Base-by-base conservation (phyloP, 2,888 invertebrate species). In the Stegophylla sp. region DNA sequence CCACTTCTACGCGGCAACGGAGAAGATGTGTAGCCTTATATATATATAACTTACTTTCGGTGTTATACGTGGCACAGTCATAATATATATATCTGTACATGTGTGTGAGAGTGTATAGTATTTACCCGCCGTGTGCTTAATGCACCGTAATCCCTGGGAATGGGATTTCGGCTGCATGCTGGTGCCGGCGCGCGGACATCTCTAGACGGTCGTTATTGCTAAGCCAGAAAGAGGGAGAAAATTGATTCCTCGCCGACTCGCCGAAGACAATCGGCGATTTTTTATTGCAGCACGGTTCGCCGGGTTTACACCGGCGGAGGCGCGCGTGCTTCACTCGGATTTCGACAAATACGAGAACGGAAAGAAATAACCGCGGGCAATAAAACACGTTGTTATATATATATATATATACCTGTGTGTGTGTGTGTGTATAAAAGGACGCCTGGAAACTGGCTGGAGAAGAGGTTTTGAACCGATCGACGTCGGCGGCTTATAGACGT, bases 201-300 rank as follows among this genome's bases (percentile, higher is more conserved):
- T 69, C 59, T 23, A 13, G 61, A 63, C 34, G 48, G 48, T 69
- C 69, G 67, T 77, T 59, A 69, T 77, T 48, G 59, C 69, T 59
- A 56, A 59, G 67, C 69, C 77, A 23, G 67, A 61, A 77, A 59
- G 34, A 61, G 77, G n/a, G n/a, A 23, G 77, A 59, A 69, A 77
- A 77, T 77, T 77, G 77, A 77, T 77, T 77, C 34, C 69, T 77
- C 48, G 13, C 17, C 13, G 20, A 43, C 69, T 20, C 59, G 9
- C 59, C 45, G 15, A 69, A 77, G 77, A 77, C 77, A 69, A 77
- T 77, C 77, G 43, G 77, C 45, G 77, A 77, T 69, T 69, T 77
- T 77, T 77, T 77, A 77, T 77, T 56, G 67, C 67, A 43, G 59
- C 66, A 67, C 67, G 67, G 66, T 77, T 56, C 56, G 17, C n/a